Base-by-base conservation (phyloP, 2,888 invertebrate genomes). In the Eulithis prunata region DNA sequence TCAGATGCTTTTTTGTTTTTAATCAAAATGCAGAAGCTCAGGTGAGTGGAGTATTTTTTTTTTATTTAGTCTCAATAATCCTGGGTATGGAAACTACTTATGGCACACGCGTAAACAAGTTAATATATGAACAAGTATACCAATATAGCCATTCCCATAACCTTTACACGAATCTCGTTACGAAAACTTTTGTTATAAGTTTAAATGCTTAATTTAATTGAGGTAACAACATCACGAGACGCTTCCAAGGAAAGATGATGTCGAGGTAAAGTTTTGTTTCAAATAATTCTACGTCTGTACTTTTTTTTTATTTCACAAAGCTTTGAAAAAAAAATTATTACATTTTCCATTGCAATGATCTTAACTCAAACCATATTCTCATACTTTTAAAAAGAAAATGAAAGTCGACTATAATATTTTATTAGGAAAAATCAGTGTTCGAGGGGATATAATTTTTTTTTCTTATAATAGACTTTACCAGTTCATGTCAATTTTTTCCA, bases 131-230 rank as follows among this genome's bases (percentile, higher is more conserved):
- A 52, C 28, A 52, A 32, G n/a, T 32, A n/a, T n/a, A n/a, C n/a
- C 4, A 32, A 12, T 13, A 38, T 38, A 54, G 14, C 13, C 46
- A 41, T 53, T 38, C 38, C n/a, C 46, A 65, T 60, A 45, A 75
- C 69, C 68, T 77, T 75, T 72, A 76, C 72, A 64, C 64, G 61
- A 67, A 73, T 77, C 70, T 65, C 47, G 64, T 53, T 59, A 58
- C 65, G 57, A 61, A 68, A 82, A 83, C 76, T 83, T 82, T 79
- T 64, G 76, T 70, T 77, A 81, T 54, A 54, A 49, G 21, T 49
- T 41, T 83, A 83, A 82, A 81, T 80, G 81, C 78, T 78, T 82
- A 80, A 82, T 81, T 80, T 78, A 72, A 80, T 78, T 79, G 75
- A 74, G 73, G 78, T 77, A 79, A 79, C 75, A 78, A 71, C 74